Evolutionary conservation across 2,113 vertebrate genomes (phyloP), one percentile per base, ranked within the genome.

Genomic region (Rutilus rutilus): DNA sequence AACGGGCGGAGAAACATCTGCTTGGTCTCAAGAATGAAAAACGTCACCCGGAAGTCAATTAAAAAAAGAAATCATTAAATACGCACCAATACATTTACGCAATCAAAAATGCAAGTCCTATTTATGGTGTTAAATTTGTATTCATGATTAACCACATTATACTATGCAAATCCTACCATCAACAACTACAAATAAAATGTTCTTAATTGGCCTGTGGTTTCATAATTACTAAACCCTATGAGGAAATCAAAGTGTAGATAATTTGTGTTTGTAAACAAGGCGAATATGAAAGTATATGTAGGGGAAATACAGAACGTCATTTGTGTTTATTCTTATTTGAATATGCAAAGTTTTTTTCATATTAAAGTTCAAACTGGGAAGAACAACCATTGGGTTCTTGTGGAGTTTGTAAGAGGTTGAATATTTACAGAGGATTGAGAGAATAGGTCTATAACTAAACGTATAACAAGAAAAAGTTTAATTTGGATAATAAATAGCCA

Each of bases 281-380:
- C 1, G 10, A 59, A 39, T 3, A 33, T 17, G 27, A 12, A 17
- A 0, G 23, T 11, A 25, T 7, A 60, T 14, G n/a, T n/a, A n/a
- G 57, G 79, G 39, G 11, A 82, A 82, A 81, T 21, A 65, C 45
- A 50, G 79, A 62, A 79, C 5, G 62, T 45, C 3, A 62, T 11
- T 39, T 25, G 1, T 25, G 54, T 60, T 59, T 23, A 19, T 45
- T 74, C 33, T 39, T 74, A 74, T 74, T 60, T 42, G 33, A 60
- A 23, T 60, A 60, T 36, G 50, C 15, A 33, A 21, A 21, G 19
- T 59, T 21, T 78, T 78, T 59, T 59, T 54, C 47, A 57, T 36
- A 21, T 30, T 47, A 57, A 23, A 54, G 10, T n/a, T 25, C 73
- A 60, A 57, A 9, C 33, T 27, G 19, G 36, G 36, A 79, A 25